These are phyloP conservation scores for Stictonetta naevosa DNA, from an alignment of 2,113 vertebrate species.

Conservation along the genomic window DNA sequence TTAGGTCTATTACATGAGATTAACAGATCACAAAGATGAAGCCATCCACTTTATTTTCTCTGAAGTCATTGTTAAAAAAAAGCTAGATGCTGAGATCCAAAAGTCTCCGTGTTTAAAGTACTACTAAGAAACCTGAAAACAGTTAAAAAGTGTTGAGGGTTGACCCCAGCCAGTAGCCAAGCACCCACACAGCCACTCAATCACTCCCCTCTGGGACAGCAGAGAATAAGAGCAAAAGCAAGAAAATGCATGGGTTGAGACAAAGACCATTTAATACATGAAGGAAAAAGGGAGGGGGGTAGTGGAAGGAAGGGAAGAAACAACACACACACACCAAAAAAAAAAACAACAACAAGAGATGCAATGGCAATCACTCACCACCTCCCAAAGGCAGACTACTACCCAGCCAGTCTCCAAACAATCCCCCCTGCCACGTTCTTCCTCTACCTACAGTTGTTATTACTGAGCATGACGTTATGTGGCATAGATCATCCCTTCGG, in stretches of 20 bases:
- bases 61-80: background rate
- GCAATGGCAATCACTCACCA: background rate
- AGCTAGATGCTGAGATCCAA: background rate
- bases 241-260: background rate
- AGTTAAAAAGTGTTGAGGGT: background rate
- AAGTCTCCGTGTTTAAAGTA: background rate
- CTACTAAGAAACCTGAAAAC: background rate
- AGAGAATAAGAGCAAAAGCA: background rate
- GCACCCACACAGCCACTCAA: background rate
- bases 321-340: background rate
- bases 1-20: background rate
- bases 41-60: background rate
- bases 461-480: background rate
- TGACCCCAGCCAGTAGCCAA: background rate
- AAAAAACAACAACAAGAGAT: background rate
- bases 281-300: background rate
- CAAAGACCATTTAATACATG: background rate
- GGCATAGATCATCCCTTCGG: background rate
- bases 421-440: accelerated
- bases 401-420: background rate
- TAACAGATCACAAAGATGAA: background rate
- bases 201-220: background rate
- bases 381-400: background rate
- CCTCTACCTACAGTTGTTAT: background rate
- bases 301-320: too few species aligned